Evolutionary conservation across 2,113 vertebrate genomes (phyloP).

Genomic region (Cyphomyrus plagiostoma): DNA sequence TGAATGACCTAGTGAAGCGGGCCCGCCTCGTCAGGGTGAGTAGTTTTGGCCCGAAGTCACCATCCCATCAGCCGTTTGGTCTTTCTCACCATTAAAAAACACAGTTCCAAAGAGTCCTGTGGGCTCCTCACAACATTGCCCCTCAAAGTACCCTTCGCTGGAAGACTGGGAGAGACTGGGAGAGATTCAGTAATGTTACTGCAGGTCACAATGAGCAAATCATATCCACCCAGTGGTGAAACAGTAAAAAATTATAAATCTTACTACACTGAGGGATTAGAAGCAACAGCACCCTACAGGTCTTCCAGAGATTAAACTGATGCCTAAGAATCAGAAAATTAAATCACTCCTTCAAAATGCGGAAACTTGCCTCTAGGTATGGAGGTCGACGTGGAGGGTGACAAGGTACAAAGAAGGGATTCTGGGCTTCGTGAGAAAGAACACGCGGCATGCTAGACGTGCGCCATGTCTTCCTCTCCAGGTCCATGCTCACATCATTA

Average conservation of each 20-base stretch:
- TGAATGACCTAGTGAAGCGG: conserved; percentile 86
- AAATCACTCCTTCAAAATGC: neutral
- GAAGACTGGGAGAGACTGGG: neutral
- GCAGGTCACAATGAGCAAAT: neutral
- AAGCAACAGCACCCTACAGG: neutral
- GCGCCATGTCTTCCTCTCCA: conserved; percentile 34
- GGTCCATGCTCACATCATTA: conserved; percentile 88
- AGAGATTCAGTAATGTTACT: neutral
- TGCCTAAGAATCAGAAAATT: neutral
- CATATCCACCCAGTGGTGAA: neutral
- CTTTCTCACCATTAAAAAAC: neutral
- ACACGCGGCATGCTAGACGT: neutral
- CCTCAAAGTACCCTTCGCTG: neutral
- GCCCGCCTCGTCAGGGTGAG: conserved; percentile 80
- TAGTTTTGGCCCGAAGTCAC: neutral
- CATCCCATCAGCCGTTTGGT: neutral
- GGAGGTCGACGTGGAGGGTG: neutral
- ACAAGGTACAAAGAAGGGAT: neutral
- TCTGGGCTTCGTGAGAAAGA: neutral
- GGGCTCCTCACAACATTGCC: neutral
- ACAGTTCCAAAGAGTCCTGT: neutral
- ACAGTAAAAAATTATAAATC: neutral
- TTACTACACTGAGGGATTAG: neutral
- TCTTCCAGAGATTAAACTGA: neutral
- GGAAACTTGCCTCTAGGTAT: neutral